Percentiles rank a stretch among this genome's conserved stretches.
phyloP scores from a whole-genome alignment of 1,140 invertebrate genomes.

The Hydropsyche tenuis region DNA sequence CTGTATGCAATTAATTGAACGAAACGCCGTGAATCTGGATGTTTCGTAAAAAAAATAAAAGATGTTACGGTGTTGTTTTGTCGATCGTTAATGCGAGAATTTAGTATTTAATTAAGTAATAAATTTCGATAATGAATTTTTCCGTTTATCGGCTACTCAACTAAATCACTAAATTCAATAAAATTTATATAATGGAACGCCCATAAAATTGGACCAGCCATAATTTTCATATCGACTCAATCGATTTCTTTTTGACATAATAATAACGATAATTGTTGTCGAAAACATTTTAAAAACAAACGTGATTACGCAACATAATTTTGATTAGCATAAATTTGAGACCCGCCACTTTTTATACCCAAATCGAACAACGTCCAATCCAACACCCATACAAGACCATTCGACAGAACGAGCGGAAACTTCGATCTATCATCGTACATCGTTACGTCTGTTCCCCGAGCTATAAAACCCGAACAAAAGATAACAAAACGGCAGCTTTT shows the following conservation, averaged over 20 bases:
- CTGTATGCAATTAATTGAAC: no score
- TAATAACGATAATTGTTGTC: no score
- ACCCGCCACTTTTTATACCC: no score
- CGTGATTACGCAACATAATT: no score
- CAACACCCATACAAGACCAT: no score
- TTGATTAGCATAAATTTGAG: no score
- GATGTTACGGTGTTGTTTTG: background rate
- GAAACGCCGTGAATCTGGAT: no score
- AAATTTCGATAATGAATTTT: slow-evolving; percentile 15
- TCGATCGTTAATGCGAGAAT: background rate
- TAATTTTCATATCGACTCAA: background rate
- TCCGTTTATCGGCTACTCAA: background rate
- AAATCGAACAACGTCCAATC: no score
- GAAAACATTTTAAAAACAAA: no score
- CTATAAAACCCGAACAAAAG: background rate
- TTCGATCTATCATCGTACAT: background rate
- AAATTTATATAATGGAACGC: background rate
- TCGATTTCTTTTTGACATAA: no score
- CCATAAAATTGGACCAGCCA: background rate
- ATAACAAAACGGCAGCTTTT: slow-evolving; percentile 17
- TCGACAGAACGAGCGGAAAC: no score
- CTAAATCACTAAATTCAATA: slow-evolving; percentile 3
- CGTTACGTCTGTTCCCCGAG: background rate
- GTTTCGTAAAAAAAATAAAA: background rate
- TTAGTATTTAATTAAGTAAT: background rate